Evolutionary conservation across 2,888 invertebrate species (phyloP), one percentile per base, ranked within the genome.

Genomic region (Hirtodrosophila histrioides): DNA sequence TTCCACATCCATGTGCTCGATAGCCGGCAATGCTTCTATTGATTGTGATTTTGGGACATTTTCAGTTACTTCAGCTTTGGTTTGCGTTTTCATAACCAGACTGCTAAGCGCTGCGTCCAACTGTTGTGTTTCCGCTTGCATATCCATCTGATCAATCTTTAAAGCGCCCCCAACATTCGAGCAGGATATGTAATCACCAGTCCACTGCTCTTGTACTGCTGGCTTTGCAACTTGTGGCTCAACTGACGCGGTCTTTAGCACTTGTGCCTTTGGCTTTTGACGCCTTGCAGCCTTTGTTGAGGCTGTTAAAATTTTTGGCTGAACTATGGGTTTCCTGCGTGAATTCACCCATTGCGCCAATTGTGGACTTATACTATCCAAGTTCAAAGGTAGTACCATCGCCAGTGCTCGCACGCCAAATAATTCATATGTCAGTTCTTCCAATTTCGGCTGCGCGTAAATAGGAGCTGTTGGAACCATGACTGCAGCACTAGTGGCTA

Each of bases 111-210:
- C 79, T 11, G 56, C 62, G 24, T 67, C 63, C 0, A 87, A 31
- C 37, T 80, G 65, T 31, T 44, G 54, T 2, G 55, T 56, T 41
- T 69, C 65, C 3, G 50, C 3, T 11, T 62, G 50, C 9, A 54
- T 43, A 61, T 82, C 75, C 3, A 43, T 9, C 17, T 48, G 48
- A 27, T 67, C 65, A 0, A 77, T 0, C 31, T 24, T 35, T 7
- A 72, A 3, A 1, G 7, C 48, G 0, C 10, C 4, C 12, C 11
- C 33, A 3, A 43, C 54, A 41, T 50, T 48, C 1, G 61, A 60
- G 35, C 79, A 88, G 2, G 90, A 88, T 49, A 90, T 88, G 31
- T 80, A 90, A 62, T 90, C 89, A 0, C 76, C 78, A 3, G 31
- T 62, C 74, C 72, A 88, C 2, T 71, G 11, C 2, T 69, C 63